These are phyloP conservation scores for Ctenicera cuprea DNA, from an alignment of 2,888 invertebrate genomes.

Conservation along the genomic window DNA sequence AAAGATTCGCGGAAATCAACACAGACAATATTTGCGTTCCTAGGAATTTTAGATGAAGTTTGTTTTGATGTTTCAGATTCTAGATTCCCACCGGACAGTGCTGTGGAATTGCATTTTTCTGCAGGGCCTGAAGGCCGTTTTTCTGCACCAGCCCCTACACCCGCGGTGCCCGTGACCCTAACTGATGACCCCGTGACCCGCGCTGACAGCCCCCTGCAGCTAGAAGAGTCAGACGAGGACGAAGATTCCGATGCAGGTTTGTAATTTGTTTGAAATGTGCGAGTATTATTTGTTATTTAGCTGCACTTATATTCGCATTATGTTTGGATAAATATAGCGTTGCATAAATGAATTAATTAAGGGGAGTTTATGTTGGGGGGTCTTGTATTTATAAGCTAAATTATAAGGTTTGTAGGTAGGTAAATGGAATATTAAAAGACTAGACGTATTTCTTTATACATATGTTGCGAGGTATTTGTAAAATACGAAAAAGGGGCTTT, in stretches of 20 bases:
- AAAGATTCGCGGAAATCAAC: no score
- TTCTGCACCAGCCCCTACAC: slow-evolving; percentile 82
- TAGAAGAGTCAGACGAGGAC: slow-evolving; percentile 71
- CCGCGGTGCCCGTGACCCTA: slow-evolving; percentile 81
- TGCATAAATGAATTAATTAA: background rate
- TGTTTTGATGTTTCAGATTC: slow-evolving; percentile 76
- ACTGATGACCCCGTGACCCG: slow-evolving; percentile 84
- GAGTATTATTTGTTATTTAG: background rate
- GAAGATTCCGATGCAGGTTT: slow-evolving; percentile 71
- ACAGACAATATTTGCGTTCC: background rate
- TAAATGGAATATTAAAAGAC: no score
- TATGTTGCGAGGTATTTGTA: no score
- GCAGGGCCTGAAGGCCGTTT: slow-evolving; percentile 74
- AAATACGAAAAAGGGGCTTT: no score
- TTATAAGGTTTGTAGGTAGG: background rate
- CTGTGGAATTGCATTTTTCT: slow-evolving; percentile 89
- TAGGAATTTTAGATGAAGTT: background rate
- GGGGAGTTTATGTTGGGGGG: background rate
- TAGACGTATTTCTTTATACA: no score
- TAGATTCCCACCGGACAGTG: slow-evolving; percentile 88
- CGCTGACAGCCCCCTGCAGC: slow-evolving; percentile 86
- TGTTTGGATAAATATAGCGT: background rate
- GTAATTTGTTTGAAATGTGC: slow-evolving; percentile 43
- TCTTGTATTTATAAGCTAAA: background rate
- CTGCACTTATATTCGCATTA: slow-evolving; percentile 16